These are phyloP conservation scores for Triplophysa tibetana DNA, from an alignment of 2,113 vertebrate genomes.

Conservation along the genomic window DNA sequence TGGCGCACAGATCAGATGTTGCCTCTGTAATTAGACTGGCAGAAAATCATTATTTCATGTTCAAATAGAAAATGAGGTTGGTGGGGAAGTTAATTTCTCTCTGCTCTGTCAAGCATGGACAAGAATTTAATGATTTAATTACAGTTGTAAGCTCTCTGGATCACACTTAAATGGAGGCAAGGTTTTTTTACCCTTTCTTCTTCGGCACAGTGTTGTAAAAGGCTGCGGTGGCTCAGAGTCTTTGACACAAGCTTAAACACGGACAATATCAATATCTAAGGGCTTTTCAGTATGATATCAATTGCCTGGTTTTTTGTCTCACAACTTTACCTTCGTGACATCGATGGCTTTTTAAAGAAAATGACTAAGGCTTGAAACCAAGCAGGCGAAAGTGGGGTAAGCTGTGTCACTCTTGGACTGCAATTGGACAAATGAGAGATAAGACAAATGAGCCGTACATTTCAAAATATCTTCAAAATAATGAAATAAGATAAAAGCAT, in stretches of 20 bases:
- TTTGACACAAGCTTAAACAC: conserved; percentile 73
- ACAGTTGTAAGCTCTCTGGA: conserved; percentile 97
- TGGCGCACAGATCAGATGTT: conserved; percentile 93
- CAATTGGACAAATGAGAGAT: too few relatives aligned
- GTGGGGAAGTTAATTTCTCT: conserved; percentile 93
- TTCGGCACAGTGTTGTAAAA: conserved; percentile 70
- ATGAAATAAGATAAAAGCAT: too few relatives aligned
- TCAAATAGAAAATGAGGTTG: conserved; percentile 98
- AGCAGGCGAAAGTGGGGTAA: too few relatives aligned
- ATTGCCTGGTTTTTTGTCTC: not conserved
- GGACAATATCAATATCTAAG: conserved; percentile 52
- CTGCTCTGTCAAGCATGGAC: conserved; percentile 88
- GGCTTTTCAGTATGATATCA: conserved; percentile 48
- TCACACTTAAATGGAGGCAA: conserved; percentile 92
- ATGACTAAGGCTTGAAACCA: too few relatives aligned
- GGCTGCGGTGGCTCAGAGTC: conserved; percentile 69
- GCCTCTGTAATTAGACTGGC: conserved; percentile 96
- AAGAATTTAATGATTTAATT: conserved; percentile 99
- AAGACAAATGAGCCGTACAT: too few relatives aligned
- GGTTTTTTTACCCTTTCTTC: conserved; percentile 66
- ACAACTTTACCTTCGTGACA: conserved; percentile 15
- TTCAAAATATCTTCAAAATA: too few relatives aligned
- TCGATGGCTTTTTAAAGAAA: not conserved
- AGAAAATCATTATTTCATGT: conserved; percentile 99
- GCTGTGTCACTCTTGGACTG: too few relatives aligned